These are phyloP conservation scores for Zoanthus gigantus DNA, from an alignment of 92 coral and sea anemone genomes.

Conservation along the genomic window DNA sequence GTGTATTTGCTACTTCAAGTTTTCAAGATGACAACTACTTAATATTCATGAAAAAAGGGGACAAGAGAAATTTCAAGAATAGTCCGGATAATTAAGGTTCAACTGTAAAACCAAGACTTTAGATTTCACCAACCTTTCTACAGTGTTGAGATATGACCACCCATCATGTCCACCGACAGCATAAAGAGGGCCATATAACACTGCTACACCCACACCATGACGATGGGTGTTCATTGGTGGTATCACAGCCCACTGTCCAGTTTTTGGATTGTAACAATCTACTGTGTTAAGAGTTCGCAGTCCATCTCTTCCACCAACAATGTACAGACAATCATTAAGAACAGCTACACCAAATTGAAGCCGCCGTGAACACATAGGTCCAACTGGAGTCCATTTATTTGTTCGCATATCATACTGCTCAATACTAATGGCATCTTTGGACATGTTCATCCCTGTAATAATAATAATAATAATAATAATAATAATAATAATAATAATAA, in stretches of 20 bases:
- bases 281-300: constrained; percentile 96
- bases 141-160: constrained; percentile 97
- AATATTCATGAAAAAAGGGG: no score
- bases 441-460: constrained; percentile 82
- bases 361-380: constrained; percentile 92
- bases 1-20: no score
- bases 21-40: no score
- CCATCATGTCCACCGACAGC: constrained; percentile 99
- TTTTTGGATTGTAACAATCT: constrained; percentile 89
- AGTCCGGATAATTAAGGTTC: not conserved
- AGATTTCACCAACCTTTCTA: constrained; percentile 79
- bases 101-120: not conserved
- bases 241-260: constrained; percentile 82
- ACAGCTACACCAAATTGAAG: constrained; percentile 98
- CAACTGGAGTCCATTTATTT: constrained; percentile 86
- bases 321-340: constrained; percentile 70
- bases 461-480: no score
- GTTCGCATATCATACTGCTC: constrained; percentile 90
- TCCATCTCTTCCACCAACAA: constrained; percentile 99
- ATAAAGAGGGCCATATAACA: constrained; percentile 92
- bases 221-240: constrained; percentile 98
- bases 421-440: constrained; percentile 96
- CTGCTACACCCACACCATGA: constrained; percentile 98
- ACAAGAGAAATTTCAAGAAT: not conserved
- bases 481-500: no score